phyloP scores from a whole-genome alignment of 2,888 invertebrate species.

The Sphaeridia pumilis region DNA sequence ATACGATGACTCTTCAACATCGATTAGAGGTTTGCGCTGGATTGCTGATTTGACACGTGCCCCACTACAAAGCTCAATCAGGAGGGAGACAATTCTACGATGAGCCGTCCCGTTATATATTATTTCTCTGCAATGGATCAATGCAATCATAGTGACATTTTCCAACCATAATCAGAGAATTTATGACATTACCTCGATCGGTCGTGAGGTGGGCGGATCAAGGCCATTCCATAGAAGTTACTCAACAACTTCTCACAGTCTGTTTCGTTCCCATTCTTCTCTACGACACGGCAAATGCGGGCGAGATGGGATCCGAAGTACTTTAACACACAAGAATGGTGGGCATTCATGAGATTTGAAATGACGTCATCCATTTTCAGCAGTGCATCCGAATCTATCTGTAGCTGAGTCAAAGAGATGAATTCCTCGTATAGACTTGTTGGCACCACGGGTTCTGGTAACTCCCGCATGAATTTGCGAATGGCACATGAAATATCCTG shows the following conservation, averaged over 20 bases:
- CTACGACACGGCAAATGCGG: conserved; percentile 22
- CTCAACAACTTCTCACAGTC: conserved; percentile 28
- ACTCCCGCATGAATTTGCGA: conserved; percentile 59
- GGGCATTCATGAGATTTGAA: conserved; percentile 22
- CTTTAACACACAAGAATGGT: conserved; percentile 29
- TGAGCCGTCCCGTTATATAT: conserved; percentile 62
- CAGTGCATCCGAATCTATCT: conserved; percentile 30
- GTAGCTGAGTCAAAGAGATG: conserved; percentile 41
- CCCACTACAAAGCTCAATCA: conserved; percentile 51
- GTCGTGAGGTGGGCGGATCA: conserved; percentile 64
- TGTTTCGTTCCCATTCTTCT: conserved; percentile 19
- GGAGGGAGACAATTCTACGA: conserved; percentile 56
- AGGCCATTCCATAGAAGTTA: conserved; percentile 41
- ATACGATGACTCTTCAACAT: conserved; percentile 18
- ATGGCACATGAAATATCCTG: conserved; percentile 48
- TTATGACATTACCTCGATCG: conserved; percentile 54
- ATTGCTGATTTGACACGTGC: conserved; percentile 44
- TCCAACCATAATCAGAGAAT: no score
- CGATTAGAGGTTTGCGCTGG: conserved; percentile 7
- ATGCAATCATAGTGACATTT: not conserved
- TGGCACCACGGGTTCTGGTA: conserved; percentile 64
- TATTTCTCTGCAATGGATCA: conserved; percentile 42
- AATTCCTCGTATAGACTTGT: conserved; percentile 60
- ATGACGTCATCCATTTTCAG: conserved; percentile 31
- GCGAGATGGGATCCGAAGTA: conserved; percentile 33